Conservation (phyloP, 1,140 invertebrate genomes). For the Drosophila santomea region DNA sequence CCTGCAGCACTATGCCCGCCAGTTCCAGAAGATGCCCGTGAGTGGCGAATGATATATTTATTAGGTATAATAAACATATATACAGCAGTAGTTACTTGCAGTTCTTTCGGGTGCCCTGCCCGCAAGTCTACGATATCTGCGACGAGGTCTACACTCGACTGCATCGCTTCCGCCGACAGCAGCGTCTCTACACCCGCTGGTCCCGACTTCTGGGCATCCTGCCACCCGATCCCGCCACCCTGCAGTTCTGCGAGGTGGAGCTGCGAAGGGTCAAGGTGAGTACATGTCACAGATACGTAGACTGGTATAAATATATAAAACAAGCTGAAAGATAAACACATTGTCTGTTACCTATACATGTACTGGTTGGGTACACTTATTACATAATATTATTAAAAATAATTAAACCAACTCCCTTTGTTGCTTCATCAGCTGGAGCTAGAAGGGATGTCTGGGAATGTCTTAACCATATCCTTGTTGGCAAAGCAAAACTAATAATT, state of each 20-base stretch:
- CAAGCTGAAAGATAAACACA: too few species aligned
- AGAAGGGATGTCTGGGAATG: background rate
- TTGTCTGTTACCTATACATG: too few species aligned
- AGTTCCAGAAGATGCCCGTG: constrained; percentile 87
- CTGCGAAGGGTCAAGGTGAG: constrained; percentile 89
- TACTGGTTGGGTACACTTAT: too few species aligned
- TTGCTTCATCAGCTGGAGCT: background rate
- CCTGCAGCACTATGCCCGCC: constrained; percentile 89
- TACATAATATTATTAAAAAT: background rate
- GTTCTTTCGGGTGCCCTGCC: constrained; percentile 88
- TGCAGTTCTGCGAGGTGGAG: constrained; percentile 86
- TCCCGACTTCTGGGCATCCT: constrained; percentile 92
- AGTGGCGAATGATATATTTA: constrained; percentile 14
- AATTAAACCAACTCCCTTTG: background rate
- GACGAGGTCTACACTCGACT: constrained; percentile 88
- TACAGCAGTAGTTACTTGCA: constrained; percentile 66
- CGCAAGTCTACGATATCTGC: constrained; percentile 88
- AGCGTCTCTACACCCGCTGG: constrained; percentile 87
- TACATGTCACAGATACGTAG: too few species aligned
- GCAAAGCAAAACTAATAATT: constrained; percentile 2
- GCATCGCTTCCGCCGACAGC: constrained; percentile 87
- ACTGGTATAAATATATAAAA: too few species aligned
- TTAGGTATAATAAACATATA: too few species aligned
- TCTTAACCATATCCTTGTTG: background rate
- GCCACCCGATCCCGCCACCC: constrained; percentile 90